These are phyloP conservation scores for Apteryx mantelli DNA, from an alignment of 2,113 vertebrate species.

Conservation along the genomic window DNA sequence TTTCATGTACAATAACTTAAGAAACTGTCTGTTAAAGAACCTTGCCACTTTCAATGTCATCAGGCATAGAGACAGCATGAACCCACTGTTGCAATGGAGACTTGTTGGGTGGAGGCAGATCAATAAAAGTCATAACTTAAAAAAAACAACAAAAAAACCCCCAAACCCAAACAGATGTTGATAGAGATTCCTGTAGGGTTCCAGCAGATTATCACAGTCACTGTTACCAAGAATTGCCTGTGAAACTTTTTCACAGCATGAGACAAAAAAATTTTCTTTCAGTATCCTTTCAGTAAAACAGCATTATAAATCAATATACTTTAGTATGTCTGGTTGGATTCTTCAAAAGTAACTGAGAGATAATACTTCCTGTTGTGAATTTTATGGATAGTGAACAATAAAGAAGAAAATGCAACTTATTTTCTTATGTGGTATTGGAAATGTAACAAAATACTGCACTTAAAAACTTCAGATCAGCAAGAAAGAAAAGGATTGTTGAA, in stretches of 20 bases:
- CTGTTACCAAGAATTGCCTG: rapidly evolving
- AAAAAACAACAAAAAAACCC: background rate
- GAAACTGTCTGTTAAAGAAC: background rate
- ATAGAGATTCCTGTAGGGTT: background rate
- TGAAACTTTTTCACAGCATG: background rate
- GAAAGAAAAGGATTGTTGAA: background rate
- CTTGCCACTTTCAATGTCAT: background rate
- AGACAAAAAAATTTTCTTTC: background rate
- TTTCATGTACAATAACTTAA: background rate
- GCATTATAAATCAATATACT: background rate
- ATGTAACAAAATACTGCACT: rapidly evolving
- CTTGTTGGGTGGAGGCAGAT: background rate
- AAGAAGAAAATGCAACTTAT: background rate
- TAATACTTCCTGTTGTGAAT: background rate
- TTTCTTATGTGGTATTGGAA: background rate
- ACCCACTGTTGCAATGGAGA: background rate
- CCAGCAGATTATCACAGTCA: background rate
- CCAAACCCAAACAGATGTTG: background rate
- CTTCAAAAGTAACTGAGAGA: background rate
- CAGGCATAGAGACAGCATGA: background rate
- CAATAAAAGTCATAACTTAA: background rate
- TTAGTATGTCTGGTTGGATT: background rate
- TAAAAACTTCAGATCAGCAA: background rate
- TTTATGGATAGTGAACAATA: background rate
- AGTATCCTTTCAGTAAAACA: background rate